phyloP scores from a whole-genome alignment of 1,140 invertebrate genomes.

The Elymnias hypermnestra region DNA sequence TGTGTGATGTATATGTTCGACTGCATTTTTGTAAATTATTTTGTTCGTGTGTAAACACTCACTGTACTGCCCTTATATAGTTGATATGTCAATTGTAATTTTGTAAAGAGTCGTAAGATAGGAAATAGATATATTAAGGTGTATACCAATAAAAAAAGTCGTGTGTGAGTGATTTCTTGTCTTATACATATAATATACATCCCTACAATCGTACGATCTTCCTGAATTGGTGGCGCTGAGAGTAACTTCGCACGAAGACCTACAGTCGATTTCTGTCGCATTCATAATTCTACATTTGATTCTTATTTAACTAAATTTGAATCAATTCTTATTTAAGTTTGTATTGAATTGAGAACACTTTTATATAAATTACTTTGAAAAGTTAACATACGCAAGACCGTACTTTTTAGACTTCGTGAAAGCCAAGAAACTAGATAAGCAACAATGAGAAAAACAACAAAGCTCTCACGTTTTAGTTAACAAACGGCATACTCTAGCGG shows the following conservation, averaged over 20 bases:
- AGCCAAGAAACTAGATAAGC: conserved; percentile 9
- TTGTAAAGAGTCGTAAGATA: conserved; percentile 75
- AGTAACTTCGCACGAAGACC: too few species aligned
- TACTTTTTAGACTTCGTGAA: too few species aligned
- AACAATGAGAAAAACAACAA: conserved; percentile 16
- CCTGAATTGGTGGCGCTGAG: too few species aligned
- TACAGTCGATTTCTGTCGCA: too few species aligned
- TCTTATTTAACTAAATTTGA: too few species aligned
- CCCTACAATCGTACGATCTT: too few species aligned
- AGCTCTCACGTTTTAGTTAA: conserved; percentile 25
- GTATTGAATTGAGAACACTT: too few species aligned
- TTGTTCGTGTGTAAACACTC: conserved; percentile 70
- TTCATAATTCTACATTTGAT: too few species aligned
- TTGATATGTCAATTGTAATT: conserved; percentile 72
- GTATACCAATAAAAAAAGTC: conserved; percentile 72
- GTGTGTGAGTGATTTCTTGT: conserved; percentile 47
- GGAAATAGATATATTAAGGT: conserved; percentile 62
- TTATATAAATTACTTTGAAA: too few species aligned
- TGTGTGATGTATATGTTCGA: conserved; percentile 72
- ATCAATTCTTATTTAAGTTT: too few species aligned
- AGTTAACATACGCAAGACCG: too few species aligned
- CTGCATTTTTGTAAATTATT: conserved; percentile 76
- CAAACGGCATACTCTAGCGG: conserved; percentile 10
- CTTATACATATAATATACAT: too few species aligned
- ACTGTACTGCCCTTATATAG: conserved; percentile 66